Conservation (phyloP, 2,113 vertebrate genomes). For the Ceyx margarethae region DNA sequence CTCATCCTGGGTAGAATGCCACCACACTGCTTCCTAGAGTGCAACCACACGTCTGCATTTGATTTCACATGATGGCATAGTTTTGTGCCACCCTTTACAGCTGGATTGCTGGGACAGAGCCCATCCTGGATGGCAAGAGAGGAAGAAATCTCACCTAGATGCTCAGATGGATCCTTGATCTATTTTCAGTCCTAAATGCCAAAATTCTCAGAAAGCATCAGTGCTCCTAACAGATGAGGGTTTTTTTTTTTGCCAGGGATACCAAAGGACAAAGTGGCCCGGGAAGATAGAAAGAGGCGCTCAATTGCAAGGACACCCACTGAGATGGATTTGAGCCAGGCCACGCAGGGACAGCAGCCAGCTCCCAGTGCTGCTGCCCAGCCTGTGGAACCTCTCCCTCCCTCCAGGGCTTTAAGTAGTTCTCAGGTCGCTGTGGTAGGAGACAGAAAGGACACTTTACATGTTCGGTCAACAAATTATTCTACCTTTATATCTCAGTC, state of each 20-base stretch:
- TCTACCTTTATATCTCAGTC: neutral
- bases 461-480: neutral
- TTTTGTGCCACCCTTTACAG: neutral
- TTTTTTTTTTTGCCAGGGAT: neutral
- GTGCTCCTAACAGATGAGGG: neutral
- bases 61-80: neutral
- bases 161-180: neutral
- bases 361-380: neutral
- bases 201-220: neutral
- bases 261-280: neutral
- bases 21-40: rapidly evolving
- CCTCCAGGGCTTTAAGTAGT: neutral
- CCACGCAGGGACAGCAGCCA: neutral
- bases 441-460: neutral
- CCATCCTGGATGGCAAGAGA: neutral
- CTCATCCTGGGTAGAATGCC: neutral
- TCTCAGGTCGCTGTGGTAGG: neutral
- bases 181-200: neutral
- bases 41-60: neutral
- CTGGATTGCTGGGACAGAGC: neutral
- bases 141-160: neutral
- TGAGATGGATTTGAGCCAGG: neutral
- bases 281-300: neutral
- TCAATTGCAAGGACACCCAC: neutral
- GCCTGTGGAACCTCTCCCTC: neutral